These are phyloP conservation scores for Notarius lentiginosus DNA, from an alignment of 2,113 vertebrate species.

Conservation along the genomic window DNA sequence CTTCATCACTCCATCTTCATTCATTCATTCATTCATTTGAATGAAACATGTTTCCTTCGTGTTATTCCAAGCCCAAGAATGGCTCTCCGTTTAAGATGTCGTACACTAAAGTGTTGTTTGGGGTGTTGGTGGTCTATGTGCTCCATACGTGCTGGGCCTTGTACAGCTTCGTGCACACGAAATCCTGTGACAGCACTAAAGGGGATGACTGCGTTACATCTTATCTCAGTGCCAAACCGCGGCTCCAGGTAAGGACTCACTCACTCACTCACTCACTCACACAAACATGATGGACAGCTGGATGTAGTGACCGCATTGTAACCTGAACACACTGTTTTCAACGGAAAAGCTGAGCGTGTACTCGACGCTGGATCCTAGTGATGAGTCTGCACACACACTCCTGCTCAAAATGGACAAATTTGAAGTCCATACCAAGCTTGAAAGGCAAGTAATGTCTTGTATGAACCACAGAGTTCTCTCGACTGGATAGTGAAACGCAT, in stretches of 20 bases:
- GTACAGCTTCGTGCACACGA: conserved; percentile 90
- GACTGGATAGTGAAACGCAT: background rate
- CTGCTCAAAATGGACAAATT: conserved; percentile 87
- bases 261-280: background rate
- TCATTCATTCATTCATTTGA: background rate
- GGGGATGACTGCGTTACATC: conserved; percentile 81
- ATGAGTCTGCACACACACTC: conserved; percentile 82
- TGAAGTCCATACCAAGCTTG: conserved; percentile 83
- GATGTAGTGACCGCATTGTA: background rate
- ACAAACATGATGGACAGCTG: background rate
- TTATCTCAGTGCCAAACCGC: conserved; percentile 82
- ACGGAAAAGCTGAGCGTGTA: conserved; percentile 85
- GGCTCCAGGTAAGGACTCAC: conserved; percentile 81
- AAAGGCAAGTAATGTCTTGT: conserved; percentile 74
- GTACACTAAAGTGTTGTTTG: conserved; percentile 84
- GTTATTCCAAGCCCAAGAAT: conserved; percentile 63
- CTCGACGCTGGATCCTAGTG: conserved; percentile 76
- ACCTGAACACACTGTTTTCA: background rate
- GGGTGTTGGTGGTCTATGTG: conserved; percentile 89
- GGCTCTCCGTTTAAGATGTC: conserved; percentile 71
- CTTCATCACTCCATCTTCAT: background rate
- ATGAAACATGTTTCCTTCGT: conserved; percentile 69
- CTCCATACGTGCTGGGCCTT: conserved; percentile 94
- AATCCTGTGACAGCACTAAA: conserved; percentile 76
- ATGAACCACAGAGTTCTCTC: background rate